Evolutionary conservation across 2,113 vertebrate genomes (phyloP), one percentile per base, ranked within the genome.

Genomic region (Melanostigma gelatinosum): DNA sequence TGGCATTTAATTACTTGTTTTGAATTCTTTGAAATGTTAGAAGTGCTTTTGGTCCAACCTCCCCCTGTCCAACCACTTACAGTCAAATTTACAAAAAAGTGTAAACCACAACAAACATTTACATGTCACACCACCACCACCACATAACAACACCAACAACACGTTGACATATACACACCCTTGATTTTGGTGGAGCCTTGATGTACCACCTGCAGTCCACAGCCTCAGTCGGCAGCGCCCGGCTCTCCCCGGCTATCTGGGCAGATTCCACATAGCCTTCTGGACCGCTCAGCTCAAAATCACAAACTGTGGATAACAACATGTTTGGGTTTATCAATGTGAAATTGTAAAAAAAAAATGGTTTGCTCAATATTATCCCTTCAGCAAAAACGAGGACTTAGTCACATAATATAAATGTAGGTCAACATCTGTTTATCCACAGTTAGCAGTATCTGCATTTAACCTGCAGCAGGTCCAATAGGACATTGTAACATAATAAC

Each of bases 141-240:
- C 57, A 65, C 66, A 29, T 18, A 67, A 32, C 46, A 22, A 29
- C 32, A 36, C 13, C 8, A 34, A 22, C 12, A 40, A 7, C 27
- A 32, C 16, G 6, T 34, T 46, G 20, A 79, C 11, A 2, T 36
- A 29, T 76, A 68, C 71, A n/a, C 89, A 99, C 98, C 98, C 95
- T 97, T 78, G 96, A 95, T 81, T 90, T 93, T 2, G 97, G 96
- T 40, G 97, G 98, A 44, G 97, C 98, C 85, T 94, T 94, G 91
- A 99, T 97, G 93, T 95, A 97, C 98, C 98, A 99, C 90, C 98
- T 97, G 95, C 98, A 99, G 91, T 99, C 98, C 76, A 99, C 97
- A 20, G 98, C 98, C 87, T 99, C 97, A 11, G 94, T 96, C 77
- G 94, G 94, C 82, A 95, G 93, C 44, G 96, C 97, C 87, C 95